Evolutionary conservation across 64 coral and sea anemone species (phyloP), one percentile per base, ranked within the genome.

Genomic region (Astreopora myriophthalma): DNA sequence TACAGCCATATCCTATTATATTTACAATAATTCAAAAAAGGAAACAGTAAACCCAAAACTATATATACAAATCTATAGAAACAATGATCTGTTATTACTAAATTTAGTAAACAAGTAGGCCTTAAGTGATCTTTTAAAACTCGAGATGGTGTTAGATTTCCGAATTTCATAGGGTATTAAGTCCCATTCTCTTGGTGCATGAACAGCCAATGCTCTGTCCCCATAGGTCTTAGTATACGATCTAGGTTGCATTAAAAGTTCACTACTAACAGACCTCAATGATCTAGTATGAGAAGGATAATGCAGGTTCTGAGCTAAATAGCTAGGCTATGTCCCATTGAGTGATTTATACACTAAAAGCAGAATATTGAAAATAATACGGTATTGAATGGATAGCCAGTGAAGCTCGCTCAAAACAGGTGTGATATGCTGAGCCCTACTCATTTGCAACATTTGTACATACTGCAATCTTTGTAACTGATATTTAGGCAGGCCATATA

Each of bases 401-500:
- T 62, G 58, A 62, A 62, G 58, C 58, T 62, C 58, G 58, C 4
- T 9, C 58, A 71, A 71, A 71, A 71, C 68, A 71, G 68, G 68
- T 71, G 68, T 71, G 20, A 67, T 67, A 67, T 67, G 63, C 63
- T 67, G 63, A 67, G 28, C 24, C 63, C 28, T 67, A 62, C 58
- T 62, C 58, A 62, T 17, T 62, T 62, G 58, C 58, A 62, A 62
- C 58, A 62, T 75, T 14, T 75, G 73, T 34, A 75, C 73, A 34
- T 75, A 75, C 40, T 75, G 73, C 31, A 75, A 42, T 42, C 73
- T 75, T 42, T 75, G 73, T 75, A n/a, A 75, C 73, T 75, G 73
- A 75, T 75, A 75, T 34, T 81, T 81, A 60, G 77, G 77, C 23
- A 81, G 31, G 77, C 77, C 77, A 29, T 79, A 79, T 51, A 79